A percentile compares a stretch with the other conserved stretches of the same genome.
Conservation (phyloP, 1,140 invertebrate genomes). For the Ephestia elutella region DNA sequence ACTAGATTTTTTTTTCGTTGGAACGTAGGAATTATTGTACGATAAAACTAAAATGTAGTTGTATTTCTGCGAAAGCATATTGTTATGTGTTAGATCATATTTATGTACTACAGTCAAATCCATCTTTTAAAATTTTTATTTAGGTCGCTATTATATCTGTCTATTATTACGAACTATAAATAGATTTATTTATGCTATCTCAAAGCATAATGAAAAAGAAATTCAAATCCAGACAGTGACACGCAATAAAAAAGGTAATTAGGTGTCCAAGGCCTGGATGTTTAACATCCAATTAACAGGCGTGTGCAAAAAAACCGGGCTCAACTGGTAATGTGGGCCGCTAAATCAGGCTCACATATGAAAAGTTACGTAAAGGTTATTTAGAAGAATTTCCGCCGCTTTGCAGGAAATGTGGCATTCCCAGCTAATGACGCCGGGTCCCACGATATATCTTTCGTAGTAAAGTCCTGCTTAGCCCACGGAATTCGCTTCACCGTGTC, state of each 20-base stretch:
- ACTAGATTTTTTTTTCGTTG: too few relatives aligned
- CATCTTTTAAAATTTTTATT: too few relatives aligned
- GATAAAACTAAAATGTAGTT: too few relatives aligned
- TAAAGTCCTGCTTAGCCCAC: conserved; percentile 13
- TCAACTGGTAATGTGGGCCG: conserved; percentile 23
- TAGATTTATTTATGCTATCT: too few relatives aligned
- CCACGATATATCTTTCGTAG: conserved; percentile 60
- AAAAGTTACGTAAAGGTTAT: conserved; percentile 54
- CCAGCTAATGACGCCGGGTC: conserved; percentile 54
- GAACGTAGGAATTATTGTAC: too few relatives aligned
- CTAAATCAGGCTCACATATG: conserved; percentile 52
- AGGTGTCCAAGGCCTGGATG: conserved; percentile 5
- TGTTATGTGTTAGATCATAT: too few relatives aligned
- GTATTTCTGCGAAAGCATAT: too few relatives aligned
- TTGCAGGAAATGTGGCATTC: conserved; percentile 37
- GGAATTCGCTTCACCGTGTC: background rate
- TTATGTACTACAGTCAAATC: too few relatives aligned
- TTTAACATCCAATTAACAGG: conserved; percentile 18
- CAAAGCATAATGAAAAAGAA: too few relatives aligned
- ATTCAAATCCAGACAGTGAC: background rate
- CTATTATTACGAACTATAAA: too few relatives aligned
- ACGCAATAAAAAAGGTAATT: conserved; percentile 12
- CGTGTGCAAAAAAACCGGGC: conserved; percentile 13
- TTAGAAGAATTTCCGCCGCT: conserved; percentile 43
- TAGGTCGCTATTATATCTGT: too few relatives aligned